A percentile compares a stretch with the other conserved stretches of the same genome.
Evolutionary conservation across 30 jellyfish, hydroid and myxozoan genomes (phyloP).

Genomic region (Chrysaora quinquecirrha): DNA sequence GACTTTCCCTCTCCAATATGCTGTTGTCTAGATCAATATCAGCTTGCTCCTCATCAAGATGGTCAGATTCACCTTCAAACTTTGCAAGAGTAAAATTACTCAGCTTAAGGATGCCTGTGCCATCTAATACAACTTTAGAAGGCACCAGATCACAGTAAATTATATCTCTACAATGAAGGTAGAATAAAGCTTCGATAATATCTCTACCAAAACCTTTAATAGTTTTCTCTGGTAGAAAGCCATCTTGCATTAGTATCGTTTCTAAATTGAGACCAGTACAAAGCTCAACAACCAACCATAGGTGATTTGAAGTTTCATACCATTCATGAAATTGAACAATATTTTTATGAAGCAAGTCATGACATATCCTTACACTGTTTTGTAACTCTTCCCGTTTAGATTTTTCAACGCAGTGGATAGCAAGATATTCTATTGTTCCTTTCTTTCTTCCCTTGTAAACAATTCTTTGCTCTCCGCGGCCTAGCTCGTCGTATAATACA

Average conservation of each 20-base stretch:
- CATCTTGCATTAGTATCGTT: constrained; percentile 62
- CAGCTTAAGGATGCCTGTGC: constrained; percentile 66
- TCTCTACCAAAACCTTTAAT: constrained; percentile 71
- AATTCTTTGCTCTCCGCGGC: constrained; percentile 81
- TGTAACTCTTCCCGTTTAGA: constrained; percentile 76
- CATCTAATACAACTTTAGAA: constrained; percentile 78
- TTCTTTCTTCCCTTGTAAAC: constrained; percentile 92
- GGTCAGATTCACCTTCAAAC: constrained; percentile 64
- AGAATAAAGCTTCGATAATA: constrained; percentile 67
- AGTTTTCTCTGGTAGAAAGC: constrained; percentile 74
- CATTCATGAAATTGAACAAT: constrained; percentile 88
- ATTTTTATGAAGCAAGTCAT: constrained; percentile 67
- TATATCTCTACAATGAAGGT: constrained; percentile 79
- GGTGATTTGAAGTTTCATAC: constrained; percentile 92
- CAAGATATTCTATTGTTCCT: constrained; percentile 85
- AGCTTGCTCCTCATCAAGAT: constrained; percentile 33
- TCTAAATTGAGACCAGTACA: constrained; percentile 84
- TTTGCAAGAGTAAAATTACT: constrained; percentile 79
- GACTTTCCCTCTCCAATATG: constrained; percentile 11
- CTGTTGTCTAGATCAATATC: constrained; percentile 54
- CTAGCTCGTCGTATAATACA: constrained; percentile 90
- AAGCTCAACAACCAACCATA: constrained; percentile 94
- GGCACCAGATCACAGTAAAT: constrained; percentile 82
- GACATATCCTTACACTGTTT: constrained; percentile 83
- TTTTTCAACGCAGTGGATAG: constrained; percentile 92